These are phyloP conservation scores for Hiodon alosoides DNA, from an alignment of 2,113 vertebrate genomes.

Conservation along the genomic window DNA sequence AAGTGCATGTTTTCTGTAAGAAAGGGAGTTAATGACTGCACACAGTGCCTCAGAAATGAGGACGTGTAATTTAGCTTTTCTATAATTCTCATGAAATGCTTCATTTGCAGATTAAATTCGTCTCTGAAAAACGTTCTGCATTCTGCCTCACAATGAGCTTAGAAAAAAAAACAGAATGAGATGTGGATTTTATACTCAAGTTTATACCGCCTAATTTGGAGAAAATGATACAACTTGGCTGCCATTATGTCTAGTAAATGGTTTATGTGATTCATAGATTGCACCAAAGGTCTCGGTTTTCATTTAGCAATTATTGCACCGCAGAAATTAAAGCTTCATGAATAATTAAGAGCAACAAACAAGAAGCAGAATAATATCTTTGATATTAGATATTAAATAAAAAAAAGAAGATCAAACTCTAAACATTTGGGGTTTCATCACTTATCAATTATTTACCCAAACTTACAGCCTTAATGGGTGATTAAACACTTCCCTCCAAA, in stretches of 20 bases:
- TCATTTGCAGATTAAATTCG: constrained; percentile 9
- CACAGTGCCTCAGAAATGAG: not conserved
- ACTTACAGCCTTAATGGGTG: not conserved
- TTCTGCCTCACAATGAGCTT: not conserved
- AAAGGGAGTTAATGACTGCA: not conserved
- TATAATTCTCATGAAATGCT: not conserved
- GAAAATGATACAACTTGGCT: not conserved
- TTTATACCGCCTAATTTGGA: not conserved
- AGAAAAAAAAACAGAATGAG: not conserved
- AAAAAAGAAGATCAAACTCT: constrained; percentile 9
- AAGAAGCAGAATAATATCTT: constrained; percentile 19
- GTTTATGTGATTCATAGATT: not conserved
- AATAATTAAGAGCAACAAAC: constrained; percentile 38
- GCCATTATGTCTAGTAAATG: not conserved
- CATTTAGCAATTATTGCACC: constrained; percentile 18
- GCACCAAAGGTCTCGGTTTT: not conserved
- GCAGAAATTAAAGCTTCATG: constrained; percentile 35
- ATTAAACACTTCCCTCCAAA: constrained; percentile 11
- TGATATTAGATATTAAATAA: constrained; percentile 19
- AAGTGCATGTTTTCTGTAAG: not conserved
- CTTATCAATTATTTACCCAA: constrained; percentile 25
- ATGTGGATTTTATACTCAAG: not conserved
- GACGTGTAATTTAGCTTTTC: not conserved
- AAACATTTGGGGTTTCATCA: constrained; percentile 7
- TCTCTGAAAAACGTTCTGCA: not conserved